These are phyloP conservation scores for Raja brachyura DNA, from an alignment of 2,113 vertebrate species.

Conservation along the genomic window DNA sequence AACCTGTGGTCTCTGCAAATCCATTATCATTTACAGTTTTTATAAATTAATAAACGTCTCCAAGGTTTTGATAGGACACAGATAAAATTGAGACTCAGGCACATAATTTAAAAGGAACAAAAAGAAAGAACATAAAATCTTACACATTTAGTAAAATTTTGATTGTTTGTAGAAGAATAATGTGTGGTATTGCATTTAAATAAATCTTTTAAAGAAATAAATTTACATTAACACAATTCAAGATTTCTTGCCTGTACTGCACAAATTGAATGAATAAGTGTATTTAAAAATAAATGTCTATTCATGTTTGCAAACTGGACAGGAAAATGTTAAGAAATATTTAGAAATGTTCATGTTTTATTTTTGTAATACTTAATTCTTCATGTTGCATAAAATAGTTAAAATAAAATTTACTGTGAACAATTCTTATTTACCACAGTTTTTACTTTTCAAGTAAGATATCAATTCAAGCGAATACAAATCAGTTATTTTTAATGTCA, in stretches of 20 bases:
- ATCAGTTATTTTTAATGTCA: neutral
- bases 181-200: neutral
- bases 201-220: constrained; percentile 5
- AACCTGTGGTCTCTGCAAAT: neutral
- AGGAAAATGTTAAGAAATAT: constrained; percentile 22
- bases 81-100: neutral
- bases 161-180: constrained; percentile 26
- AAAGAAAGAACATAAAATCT: neutral
- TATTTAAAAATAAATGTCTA: constrained; percentile 15
- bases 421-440: neutral
- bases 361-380: constrained; percentile 35
- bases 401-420: constrained; percentile 28
- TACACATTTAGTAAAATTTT: constrained; percentile 7
- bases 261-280: constrained; percentile 29
- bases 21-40: neutral
- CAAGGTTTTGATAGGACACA: neutral
- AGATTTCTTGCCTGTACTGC: neutral
- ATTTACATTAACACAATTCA: constrained; percentile 16
- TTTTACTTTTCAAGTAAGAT: neutral
- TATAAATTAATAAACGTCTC: neutral
- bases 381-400: neutral
- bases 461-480: neutral
- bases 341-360: constrained; percentile 33
- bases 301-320: constrained; percentile 21
- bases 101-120: neutral